These are phyloP conservation scores for Scolopax mira DNA, from an alignment of 2,113 vertebrate species.

Conservation along the genomic window DNA sequence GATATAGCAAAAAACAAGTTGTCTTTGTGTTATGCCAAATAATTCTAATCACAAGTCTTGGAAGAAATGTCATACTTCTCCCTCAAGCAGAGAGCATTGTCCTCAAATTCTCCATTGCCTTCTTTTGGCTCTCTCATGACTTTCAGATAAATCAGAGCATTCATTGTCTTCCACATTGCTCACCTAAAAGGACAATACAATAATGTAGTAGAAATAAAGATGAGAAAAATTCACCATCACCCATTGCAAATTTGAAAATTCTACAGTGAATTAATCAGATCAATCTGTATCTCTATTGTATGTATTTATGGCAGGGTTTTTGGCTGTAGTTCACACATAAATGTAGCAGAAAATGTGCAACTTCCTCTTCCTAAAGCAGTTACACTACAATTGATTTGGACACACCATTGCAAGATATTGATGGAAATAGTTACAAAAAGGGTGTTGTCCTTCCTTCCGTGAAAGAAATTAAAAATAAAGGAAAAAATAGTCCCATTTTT, in stretches of 20 bases:
- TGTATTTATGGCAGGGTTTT: not conserved
- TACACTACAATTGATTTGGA: not conserved
- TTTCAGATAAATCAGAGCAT: not conserved
- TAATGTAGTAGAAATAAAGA: not conserved
- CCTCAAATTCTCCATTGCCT: not conserved
- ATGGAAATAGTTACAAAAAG: not conserved
- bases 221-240: not conserved
- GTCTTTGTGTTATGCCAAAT: not conserved
- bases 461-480: not conserved
- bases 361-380: not conserved
- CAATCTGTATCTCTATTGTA: not conserved
- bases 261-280: not conserved
- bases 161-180: not conserved
- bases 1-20: not conserved
- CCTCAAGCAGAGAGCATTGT: not conserved
- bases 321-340: not conserved
- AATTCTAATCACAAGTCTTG: not conserved
- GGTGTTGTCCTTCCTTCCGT: not conserved
- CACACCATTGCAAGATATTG: not conserved
- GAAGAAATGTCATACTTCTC: not conserved
- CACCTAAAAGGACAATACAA: not conserved
- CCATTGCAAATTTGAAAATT: not conserved
- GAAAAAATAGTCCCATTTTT: not conserved
- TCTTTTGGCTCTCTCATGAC: not conserved
- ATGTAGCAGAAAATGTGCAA: not conserved